Base-by-base conservation (phyloP, 2,113 vertebrate species). In the Ciconia stormi region DNA sequence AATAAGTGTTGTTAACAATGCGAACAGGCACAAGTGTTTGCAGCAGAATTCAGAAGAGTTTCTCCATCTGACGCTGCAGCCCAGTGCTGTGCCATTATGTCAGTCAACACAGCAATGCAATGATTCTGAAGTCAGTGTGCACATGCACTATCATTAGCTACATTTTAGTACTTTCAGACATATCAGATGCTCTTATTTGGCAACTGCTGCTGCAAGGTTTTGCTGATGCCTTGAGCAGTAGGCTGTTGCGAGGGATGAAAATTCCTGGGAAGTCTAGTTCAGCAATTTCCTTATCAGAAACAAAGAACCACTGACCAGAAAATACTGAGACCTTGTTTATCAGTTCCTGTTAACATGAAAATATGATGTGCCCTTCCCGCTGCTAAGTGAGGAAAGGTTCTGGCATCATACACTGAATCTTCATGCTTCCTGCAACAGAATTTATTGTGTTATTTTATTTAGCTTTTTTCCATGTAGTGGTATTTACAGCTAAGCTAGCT, bases 401-500 rank as follows among this genome's bases (percentile, higher is more conserved):
- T 93, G 73, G 83, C 67, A 92, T 76, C 70, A 38, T 9, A 42
- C 49, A 38, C 36, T 29, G 38, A 65, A 61, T 82, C 47, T 89
- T 61, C 38, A 47, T n/a, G 53, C 46, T 89, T 87, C 52, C 81
- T 82, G 77, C 34, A 81, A 87, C 23, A 61, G 49, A 87, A 84
- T 69, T 91, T 44, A 76, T 9, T 55, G 36, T 66, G 38, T 72
- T 90, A 62, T 83, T 93, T 77, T 71, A 59, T 56, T 67, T 56
- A 74, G 21, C 19, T 32, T 36, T 94, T 95, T 92, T 72, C 78
- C 61, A 77, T 8, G 36, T 22, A 65, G 14, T 30, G n/a, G 29
- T 86, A 94, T 90, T 80, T 91, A 85, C 49, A 85, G 46, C 87
- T 87, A 92, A 91, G 66, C 70, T 95, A 85, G 55, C 36, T 87